phyloP scores from a whole-genome alignment of 2,113 vertebrate species.

The Calypte anna region DNA sequence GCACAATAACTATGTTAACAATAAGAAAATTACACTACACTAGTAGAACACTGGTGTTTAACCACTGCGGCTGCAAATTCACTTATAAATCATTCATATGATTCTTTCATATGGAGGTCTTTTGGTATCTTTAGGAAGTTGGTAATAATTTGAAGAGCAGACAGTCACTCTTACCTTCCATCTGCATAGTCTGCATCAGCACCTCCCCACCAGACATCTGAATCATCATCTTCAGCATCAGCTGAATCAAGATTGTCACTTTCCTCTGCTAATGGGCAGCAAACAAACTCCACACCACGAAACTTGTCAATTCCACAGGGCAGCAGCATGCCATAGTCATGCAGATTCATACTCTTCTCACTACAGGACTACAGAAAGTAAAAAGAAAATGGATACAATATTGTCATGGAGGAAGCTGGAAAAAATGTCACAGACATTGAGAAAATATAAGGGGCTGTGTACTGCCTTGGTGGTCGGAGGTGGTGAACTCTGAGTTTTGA shows the following conservation, averaged over 20 bases:
- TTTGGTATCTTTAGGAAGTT: neutral
- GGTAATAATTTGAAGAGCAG: neutral
- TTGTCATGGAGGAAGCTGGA: neutral
- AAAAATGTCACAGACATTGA: neutral
- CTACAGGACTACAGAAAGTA: constrained; percentile 86
- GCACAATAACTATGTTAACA: neutral
- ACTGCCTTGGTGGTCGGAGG: neutral
- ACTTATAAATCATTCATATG: neutral
- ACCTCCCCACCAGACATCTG: constrained; percentile 98
- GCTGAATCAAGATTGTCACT: constrained; percentile 85
- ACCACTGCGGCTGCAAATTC: neutral
- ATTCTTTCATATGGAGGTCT: neutral
- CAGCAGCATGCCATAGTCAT: constrained; percentile 96
- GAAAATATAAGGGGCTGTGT: neutral
- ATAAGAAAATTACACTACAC: neutral
- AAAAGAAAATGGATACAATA: neutral
- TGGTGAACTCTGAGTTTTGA: neutral
- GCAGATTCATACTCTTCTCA: constrained; percentile 95
- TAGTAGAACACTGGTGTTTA: neutral
- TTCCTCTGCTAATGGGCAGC: constrained; percentile 87
- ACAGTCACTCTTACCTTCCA: constrained; percentile 82
- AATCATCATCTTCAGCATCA: constrained; percentile 91
- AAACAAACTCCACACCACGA: constrained; percentile 96
- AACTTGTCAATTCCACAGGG: constrained; percentile 97
- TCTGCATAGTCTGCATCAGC: constrained; percentile 93